Evolutionary conservation across 2,113 vertebrate species (phyloP), one percentile per base, ranked within the genome.

Genomic region (Anarhynchus alexandrinus): DNA sequence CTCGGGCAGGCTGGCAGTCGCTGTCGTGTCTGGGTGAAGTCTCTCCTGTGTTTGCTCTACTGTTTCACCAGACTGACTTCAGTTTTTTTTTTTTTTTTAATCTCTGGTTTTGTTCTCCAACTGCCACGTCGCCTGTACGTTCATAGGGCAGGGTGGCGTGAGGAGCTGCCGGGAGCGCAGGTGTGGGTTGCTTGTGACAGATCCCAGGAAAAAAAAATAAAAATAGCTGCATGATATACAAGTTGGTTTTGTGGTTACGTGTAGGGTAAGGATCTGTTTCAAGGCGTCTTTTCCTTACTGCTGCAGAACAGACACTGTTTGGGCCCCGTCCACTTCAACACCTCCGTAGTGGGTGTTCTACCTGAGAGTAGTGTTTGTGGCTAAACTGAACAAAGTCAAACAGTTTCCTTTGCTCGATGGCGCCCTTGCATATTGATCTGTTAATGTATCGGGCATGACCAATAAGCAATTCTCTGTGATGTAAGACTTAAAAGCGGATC

Each of bases 41-140:
- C 88, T 93, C 64, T 93, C 84, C 93, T 95, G 94, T 97, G 95
- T 97, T 97, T 97, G 93, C 82, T 95, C 23, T 95, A 10, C 90
- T 73, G 86, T 90, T 94, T 80, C 26, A 0, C 84, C 74, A 77
- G 66, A 70, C 58, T 0, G 10, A 81, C 93, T 95, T 94, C 45
- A 55, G 54, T 61, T 36, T 25, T 51, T 27, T 27, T 32, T 57
- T 78, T 85, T 72, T n/a, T 89, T 87, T 49, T 81, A 4, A 89
- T 70, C 77, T 79, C 54, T 0, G 0, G 0, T 1, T 89, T 94
- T 95, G 91, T 89, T 95, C 86, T 91, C 38, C 0, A 3, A 42
- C 58, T 91, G 96, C 96, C 96, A 97, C 96, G 93, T 97, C 2
- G 0, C 83, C 67, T 0, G 0, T 57, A 45, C 2, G 5, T 45